phyloP scores from a whole-genome alignment of 2,888 invertebrate species.

The Nowickia ferox region DNA sequence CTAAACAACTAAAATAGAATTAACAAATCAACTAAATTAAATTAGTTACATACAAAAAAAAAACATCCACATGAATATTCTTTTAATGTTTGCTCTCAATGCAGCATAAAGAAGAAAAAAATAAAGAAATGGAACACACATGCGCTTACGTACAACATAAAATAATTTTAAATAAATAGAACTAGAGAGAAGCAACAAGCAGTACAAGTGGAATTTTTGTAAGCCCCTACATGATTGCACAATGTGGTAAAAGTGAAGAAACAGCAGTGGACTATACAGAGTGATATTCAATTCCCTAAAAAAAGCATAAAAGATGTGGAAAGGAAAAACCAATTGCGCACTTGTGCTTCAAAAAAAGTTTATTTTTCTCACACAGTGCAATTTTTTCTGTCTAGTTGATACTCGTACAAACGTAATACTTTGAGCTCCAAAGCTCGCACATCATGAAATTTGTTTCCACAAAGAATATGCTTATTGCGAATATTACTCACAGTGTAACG shows the following conservation, averaged over 20 bases:
- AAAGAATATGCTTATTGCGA: too few species aligned
- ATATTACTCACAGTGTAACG: too few species aligned
- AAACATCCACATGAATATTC: constrained; percentile 22
- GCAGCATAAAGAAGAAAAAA: not conserved
- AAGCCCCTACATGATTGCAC: not conserved
- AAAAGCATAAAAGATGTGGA: too few species aligned
- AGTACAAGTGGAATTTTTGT: not conserved
- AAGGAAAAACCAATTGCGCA: too few species aligned
- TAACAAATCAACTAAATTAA: constrained; percentile 48
- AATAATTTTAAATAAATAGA: constrained; percentile 20
- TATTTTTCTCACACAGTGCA: too few species aligned
- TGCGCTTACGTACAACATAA: constrained; percentile 1
- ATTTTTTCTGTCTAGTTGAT: too few species aligned
- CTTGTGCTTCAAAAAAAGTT: too few species aligned
- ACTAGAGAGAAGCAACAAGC: not conserved
- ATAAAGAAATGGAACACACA: not conserved
- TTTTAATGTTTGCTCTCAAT: not conserved
- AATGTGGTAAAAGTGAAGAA: not conserved
- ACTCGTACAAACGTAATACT: too few species aligned
- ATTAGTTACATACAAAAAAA: constrained; percentile 11
- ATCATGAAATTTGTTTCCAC: too few species aligned
- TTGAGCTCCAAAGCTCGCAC: too few species aligned
- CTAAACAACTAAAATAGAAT: constrained; percentile 40
- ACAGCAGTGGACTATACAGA: not conserved
- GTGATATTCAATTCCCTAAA: too few species aligned